phyloP scores from a whole-genome alignment of 2,797 vertebrate species.

The Ptychobarbus kaznakovi region DNA sequence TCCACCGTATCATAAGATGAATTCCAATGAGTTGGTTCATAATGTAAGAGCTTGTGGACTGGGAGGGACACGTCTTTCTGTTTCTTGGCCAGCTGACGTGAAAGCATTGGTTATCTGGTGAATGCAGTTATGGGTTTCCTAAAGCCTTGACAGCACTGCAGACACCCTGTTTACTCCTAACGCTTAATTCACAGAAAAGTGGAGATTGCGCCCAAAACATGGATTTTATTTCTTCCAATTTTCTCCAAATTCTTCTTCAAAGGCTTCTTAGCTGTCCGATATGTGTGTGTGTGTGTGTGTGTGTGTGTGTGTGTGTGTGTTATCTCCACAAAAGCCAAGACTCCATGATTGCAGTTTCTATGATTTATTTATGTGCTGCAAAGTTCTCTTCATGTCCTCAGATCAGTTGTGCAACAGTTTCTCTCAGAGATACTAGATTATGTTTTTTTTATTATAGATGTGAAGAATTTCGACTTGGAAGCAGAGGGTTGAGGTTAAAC shows the following conservation, averaged over 20 bases:
- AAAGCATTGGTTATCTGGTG: constrained; percentile 4
- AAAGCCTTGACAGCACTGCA: constrained; percentile 10
- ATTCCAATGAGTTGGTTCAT: constrained; percentile 26
- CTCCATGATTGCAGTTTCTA: neutral
- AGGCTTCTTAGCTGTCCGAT: constrained; percentile 19
- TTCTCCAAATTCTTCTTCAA: constrained; percentile 6
- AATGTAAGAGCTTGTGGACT: constrained; percentile 29
- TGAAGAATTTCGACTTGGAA: neutral
- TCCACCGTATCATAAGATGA: constrained; percentile 34
- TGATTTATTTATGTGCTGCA: neutral
- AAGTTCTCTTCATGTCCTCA: neutral
- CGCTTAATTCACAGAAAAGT: constrained; percentile 33
- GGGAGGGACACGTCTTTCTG: constrained; percentile 18
- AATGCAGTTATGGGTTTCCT: constrained; percentile 21
- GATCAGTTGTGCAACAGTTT: neutral
- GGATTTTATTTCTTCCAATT: neutral
- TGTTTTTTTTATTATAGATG: neutral
- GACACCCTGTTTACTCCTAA: constrained; percentile 1
- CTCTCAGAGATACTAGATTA: neutral
- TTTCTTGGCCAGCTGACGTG: constrained; percentile 23
- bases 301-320: neutral
- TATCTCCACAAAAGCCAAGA: neutral
- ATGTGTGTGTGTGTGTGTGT: neutral
- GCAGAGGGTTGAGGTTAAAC: neutral
- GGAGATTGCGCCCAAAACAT: neutral